Base-by-base conservation (phyloP, 2,113 vertebrate species). In the Brachypodius melanocephalos region DNA sequence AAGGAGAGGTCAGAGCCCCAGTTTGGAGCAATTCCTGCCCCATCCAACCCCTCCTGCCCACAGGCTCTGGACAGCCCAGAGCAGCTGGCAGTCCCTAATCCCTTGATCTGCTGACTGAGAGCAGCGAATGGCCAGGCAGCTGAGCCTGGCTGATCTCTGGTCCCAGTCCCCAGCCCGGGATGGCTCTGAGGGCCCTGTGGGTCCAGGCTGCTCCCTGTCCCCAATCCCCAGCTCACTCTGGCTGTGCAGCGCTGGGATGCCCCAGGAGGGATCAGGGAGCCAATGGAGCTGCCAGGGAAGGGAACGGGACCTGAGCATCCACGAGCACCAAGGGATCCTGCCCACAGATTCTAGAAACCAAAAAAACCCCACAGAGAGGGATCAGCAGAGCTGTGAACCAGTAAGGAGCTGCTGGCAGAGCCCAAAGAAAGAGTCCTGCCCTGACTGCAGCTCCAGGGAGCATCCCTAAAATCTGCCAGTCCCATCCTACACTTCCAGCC, bases 41-140 rank as follows among this genome's bases (percentile, higher is more conserved):
- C 32, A 68, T 19, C 36, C 66, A 79, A 49, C 6, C 10, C 43
- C 28, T 54, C 32, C 66, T 66, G 62, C 45, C 29, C 1, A 4
- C 48, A 38, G 54, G 52, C 14, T 38, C 28, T 73, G 63, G 13
- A 32, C 14, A 31, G 16, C 38, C 66, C 34, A 11, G 10, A 48
- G 22, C 76, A 55, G 59, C 68, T 57, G 87, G 88, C n/a, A 85
- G 65, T 5, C 67, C 55, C 69, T 21, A 21, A 66, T 45, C 46
- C 80, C 51, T 6, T 18, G 51, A 54, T 63, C 36, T 0, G 0
- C 66, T 12, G 2, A 29, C 10, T 0, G 4, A 83, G 57, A 75
- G n/a, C 22, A 14, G 48, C 62, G 82, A 55, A 18, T 54, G 58
- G 54, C 54, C 6, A 1, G 6, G 17, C 26, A 28, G 59, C n/a